phyloP scores from a whole-genome alignment of 2,113 vertebrate genomes.

The Heterocephalus glaber region DNA sequence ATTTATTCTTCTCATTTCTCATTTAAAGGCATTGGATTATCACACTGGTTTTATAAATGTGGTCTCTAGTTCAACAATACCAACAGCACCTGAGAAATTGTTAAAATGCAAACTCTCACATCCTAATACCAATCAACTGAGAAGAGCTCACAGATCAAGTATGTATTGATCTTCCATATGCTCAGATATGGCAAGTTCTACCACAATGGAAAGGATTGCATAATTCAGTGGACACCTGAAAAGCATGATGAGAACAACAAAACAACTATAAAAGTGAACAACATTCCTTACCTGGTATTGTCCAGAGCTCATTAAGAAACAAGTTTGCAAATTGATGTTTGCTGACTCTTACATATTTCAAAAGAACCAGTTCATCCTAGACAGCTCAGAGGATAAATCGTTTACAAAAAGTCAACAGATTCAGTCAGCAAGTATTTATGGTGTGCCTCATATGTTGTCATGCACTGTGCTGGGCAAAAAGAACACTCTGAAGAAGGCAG shows the following conservation, averaged over 20 bases:
- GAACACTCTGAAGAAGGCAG: background rate
- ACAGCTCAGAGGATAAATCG: background rate
- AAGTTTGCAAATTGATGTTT: background rate
- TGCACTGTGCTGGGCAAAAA: background rate
- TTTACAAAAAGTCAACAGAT: background rate
- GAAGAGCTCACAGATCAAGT: background rate
- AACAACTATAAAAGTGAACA: background rate
- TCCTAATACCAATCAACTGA: background rate
- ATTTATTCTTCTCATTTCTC: background rate
- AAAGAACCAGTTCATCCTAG: background rate
- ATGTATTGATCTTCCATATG: background rate
- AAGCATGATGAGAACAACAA: background rate
- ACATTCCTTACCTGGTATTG: background rate
- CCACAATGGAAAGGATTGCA: background rate
- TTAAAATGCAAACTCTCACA: background rate
- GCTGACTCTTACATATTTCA: background rate
- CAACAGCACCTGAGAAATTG: background rate
- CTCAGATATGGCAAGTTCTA: background rate
- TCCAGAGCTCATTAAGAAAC: too few species aligned
- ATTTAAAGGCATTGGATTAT: background rate
- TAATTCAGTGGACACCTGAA: background rate
- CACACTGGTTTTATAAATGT: background rate
- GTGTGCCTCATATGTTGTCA: background rate
- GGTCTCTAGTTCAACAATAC: background rate
- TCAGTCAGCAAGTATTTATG: background rate